Evolutionary conservation across 2,888 invertebrate genomes (phyloP).

Genomic region (Scelioninae gen. 2): DNA sequence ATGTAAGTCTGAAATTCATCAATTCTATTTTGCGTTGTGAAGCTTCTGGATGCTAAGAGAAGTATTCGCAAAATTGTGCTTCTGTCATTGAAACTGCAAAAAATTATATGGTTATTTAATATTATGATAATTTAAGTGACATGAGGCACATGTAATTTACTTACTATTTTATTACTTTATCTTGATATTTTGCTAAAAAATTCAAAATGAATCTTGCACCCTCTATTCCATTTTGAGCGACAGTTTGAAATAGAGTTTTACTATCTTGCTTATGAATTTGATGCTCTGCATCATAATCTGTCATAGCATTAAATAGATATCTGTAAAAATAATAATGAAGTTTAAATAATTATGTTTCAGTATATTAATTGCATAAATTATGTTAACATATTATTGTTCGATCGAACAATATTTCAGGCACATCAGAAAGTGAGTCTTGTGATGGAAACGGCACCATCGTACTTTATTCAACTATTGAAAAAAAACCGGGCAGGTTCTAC

Average conservation of each 20-base stretch:
- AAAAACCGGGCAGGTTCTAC: too few relatives aligned
- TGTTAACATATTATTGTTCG: too few relatives aligned
- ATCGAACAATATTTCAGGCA: too few relatives aligned
- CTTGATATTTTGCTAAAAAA: constrained; percentile 39
- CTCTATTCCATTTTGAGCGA: constrained; percentile 16
- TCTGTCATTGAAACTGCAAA: constrained; percentile 32
- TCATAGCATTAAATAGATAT: constrained; percentile 40
- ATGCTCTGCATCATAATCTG: constrained; percentile 35
- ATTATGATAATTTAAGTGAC: not conserved
- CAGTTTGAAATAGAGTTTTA: constrained; percentile 13
- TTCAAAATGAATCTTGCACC: constrained; percentile 32
- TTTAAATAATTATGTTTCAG: not conserved
- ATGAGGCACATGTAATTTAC: too few relatives aligned
- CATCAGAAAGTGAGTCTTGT: too few relatives aligned
- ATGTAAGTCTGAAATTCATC: constrained; percentile 39
- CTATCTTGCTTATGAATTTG: constrained; percentile 54
- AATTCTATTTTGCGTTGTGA: constrained; percentile 39
- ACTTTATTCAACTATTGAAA: too few relatives aligned
- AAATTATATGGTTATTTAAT: not conserved
- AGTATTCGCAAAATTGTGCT: constrained; percentile 15
- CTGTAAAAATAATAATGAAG: constrained; percentile 17
- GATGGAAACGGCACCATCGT: too few relatives aligned
- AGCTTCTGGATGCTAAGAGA: constrained; percentile 27
- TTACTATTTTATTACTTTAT: constrained; percentile 38
- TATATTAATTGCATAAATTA: too few relatives aligned